Conservation (phyloP, 2,797 vertebrate species). For the Danio choprae region DNA sequence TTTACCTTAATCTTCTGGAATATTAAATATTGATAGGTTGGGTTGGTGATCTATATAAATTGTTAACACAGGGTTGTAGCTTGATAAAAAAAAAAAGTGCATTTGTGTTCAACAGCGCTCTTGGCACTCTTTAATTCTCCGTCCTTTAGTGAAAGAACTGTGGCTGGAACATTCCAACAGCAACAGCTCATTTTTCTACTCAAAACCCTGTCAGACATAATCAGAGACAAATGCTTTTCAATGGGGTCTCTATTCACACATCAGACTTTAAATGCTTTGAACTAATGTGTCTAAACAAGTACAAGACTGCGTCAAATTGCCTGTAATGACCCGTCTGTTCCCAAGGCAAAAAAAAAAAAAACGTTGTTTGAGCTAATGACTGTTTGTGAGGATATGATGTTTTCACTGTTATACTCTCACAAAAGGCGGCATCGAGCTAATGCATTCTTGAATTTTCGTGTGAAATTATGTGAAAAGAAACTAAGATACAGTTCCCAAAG, state of each 20-base stretch:
- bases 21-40: background rate
- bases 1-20: background rate
- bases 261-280: slow-evolving; percentile 25
- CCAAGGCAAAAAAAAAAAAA: slow-evolving; percentile 8
- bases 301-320: slow-evolving; percentile 31
- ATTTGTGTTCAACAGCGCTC: background rate
- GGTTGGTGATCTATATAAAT: background rate
- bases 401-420: slow-evolving; percentile 44
- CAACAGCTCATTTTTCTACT: slow-evolving; percentile 23
- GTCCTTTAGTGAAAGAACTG: slow-evolving; percentile 12
- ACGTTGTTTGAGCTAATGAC: background rate
- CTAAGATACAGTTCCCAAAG: background rate
- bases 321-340: slow-evolving; percentile 3
- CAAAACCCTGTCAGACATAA: slow-evolving; percentile 36
- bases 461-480: slow-evolving; percentile 6
- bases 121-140: slow-evolving; percentile 3
- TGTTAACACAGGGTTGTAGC: background rate
- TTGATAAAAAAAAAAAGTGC: background rate
- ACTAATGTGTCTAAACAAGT: slow-evolving; percentile 34
- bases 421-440: slow-evolving; percentile 3
- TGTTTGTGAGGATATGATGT: slow-evolving; percentile 20
- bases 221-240: slow-evolving; percentile 38
- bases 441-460: slow-evolving; percentile 18
- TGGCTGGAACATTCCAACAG: slow-evolving; percentile 23
- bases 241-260: slow-evolving; percentile 6